These are phyloP conservation scores for Cottus gobio DNA, from an alignment of 2,113 vertebrate genomes.

Conservation along the genomic window DNA sequence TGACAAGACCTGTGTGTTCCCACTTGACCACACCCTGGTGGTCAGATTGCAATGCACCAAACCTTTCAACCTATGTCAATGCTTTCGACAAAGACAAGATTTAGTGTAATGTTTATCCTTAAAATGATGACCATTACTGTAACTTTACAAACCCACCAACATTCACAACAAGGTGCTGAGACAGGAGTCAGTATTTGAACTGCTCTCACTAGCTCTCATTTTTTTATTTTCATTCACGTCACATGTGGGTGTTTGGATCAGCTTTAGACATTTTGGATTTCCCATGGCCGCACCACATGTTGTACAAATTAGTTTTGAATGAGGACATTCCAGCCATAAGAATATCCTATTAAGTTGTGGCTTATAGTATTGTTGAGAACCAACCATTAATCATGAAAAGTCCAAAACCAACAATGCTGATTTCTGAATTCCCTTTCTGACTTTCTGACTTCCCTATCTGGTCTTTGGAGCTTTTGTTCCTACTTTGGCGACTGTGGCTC, in stretches of 20 bases:
- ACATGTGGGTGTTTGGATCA: not conserved
- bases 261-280: not conserved
- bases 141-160: not conserved
- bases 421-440: too few relatives aligned
- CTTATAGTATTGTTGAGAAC: not conserved
- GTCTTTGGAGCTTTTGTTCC: too few relatives aligned
- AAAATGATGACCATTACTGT: not conserved
- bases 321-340: not conserved
- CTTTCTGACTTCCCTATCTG: too few relatives aligned
- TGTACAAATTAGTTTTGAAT: not conserved
- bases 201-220: not conserved
- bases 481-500: too few relatives aligned
- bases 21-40: conserved; percentile 19
- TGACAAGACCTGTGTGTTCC: not conserved
- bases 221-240: not conserved
- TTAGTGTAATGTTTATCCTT: not conserved
- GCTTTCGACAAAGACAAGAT: not conserved
- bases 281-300: too few relatives aligned
- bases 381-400: not conserved
- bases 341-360: not conserved
- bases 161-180: not conserved
- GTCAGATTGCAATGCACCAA: not conserved
- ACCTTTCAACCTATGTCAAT: not conserved
- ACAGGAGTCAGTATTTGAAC: not conserved
- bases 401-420: not conserved